phyloP scores from a whole-genome alignment of 2,113 vertebrate genomes.

The Orientallactaga bullata region DNA sequence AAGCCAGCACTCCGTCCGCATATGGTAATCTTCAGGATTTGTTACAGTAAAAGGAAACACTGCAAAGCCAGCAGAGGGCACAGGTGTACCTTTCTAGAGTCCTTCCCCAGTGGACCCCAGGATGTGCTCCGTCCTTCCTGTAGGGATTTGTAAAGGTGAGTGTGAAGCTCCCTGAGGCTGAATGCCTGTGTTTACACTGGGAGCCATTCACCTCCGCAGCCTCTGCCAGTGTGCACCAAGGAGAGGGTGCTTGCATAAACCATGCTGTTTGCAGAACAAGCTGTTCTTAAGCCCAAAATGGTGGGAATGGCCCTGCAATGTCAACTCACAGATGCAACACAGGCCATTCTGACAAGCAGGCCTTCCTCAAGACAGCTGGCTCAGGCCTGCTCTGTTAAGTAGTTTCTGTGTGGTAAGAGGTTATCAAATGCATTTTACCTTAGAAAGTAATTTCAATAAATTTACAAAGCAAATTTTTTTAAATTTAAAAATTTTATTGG shows the following conservation, averaged over 20 bases:
- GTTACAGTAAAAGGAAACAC: neutral
- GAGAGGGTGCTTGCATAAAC: too few species aligned
- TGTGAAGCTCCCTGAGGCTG: neutral
- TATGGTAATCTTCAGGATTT: too few species aligned
- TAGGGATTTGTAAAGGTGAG: neutral
- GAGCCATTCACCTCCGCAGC: neutral
- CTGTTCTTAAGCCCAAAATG: neutral
- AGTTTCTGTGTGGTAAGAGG: neutral
- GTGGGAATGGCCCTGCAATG: neutral
- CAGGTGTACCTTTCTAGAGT: neutral
- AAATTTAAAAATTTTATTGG: neutral
- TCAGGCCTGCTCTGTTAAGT: conserved; percentile 2
- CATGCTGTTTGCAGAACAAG: neutral
- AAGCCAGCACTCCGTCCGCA: too few species aligned
- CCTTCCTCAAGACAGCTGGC: neutral
- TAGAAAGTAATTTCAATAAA: neutral
- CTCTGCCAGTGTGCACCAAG: neutral
- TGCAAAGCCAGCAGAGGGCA: neutral
- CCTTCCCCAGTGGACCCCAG: neutral
- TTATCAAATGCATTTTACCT: neutral
- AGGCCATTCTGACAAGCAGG: neutral
- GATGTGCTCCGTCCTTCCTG: neutral
- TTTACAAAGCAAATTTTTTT: neutral
- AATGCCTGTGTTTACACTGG: neutral
- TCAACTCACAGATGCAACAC: neutral